Percentiles rank a stretch among this genome's conserved stretches.
phyloP scores from a whole-genome alignment of 2,113 vertebrate species.

The Verasper variegatus region DNA sequence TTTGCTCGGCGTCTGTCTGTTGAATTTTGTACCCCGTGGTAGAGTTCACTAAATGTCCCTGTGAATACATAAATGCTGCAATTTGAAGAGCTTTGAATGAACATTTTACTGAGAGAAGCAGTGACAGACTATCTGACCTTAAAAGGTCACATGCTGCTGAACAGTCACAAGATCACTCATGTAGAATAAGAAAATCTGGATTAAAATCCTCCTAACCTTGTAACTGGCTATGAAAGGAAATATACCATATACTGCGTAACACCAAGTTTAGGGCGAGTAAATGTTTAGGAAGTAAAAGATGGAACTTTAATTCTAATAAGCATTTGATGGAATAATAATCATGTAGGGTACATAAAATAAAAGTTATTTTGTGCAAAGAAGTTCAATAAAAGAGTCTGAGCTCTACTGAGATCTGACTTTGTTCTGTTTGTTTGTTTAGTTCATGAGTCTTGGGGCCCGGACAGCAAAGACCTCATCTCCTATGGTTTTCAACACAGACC shows the following conservation, averaged over 20 bases:
- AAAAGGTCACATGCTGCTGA: background rate
- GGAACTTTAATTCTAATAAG: too few relatives aligned
- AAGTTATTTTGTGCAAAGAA: too few relatives aligned
- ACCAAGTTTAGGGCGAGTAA: too few relatives aligned
- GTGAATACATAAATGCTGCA: background rate
- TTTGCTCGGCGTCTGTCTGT: background rate
- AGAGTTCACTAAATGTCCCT: background rate
- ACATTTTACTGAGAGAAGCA: background rate
- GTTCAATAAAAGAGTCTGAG: too few relatives aligned
- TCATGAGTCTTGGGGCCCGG: background rate
- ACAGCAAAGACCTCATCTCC: background rate
- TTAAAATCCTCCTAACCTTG: too few relatives aligned
- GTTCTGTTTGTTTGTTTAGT: too few relatives aligned
- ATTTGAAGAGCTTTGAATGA: background rate
- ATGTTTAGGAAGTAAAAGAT: too few relatives aligned
- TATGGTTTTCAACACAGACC: background rate
- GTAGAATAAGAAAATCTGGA: background rate
- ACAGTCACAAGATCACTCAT: background rate
- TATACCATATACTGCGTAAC: too few relatives aligned
- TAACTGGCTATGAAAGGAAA: background rate
- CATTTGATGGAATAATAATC: too few relatives aligned
- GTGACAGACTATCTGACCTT: background rate
- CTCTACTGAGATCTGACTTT: background rate
- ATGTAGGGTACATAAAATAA: too few relatives aligned
- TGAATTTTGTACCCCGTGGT: background rate